Conservation (phyloP, 2,888 invertebrate species). For the Bellardia bayeri region DNA sequence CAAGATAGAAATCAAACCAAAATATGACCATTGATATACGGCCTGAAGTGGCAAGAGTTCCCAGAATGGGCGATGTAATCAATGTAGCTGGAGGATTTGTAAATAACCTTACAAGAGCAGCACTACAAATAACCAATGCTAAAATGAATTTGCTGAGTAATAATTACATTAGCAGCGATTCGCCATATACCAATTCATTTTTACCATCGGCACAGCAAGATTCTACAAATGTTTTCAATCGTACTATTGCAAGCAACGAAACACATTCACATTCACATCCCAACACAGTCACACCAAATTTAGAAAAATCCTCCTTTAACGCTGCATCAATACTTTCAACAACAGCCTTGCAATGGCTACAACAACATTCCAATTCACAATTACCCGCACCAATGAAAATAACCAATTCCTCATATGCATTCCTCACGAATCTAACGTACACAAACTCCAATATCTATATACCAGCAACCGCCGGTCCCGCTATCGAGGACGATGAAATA, state of each 20-base stretch:
- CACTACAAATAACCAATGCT: constrained; percentile 18
- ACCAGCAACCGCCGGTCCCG: constrained; percentile 56
- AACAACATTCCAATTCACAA: constrained; percentile 51
- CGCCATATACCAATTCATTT: neutral
- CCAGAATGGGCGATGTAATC: constrained; percentile 6
- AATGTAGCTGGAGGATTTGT: constrained; percentile 27
- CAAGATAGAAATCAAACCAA: neutral
- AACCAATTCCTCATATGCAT: constrained; percentile 49
- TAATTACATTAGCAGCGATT: neutral
- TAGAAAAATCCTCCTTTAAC: constrained; percentile 35
- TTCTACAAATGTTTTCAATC: neutral
- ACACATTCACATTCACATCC: neutral
- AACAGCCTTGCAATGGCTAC: constrained; percentile 60
- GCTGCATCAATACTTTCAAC: constrained; percentile 52
- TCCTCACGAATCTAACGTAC: constrained; percentile 59
- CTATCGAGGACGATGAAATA: constrained; percentile 69
- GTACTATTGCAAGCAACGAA: neutral
- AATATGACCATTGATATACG: constrained; percentile 6
- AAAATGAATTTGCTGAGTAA: constrained; percentile 14
- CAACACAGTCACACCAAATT: neutral
- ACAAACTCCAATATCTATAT: constrained; percentile 52
- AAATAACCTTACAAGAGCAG: constrained; percentile 16
- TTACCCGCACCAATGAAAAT: constrained; percentile 59
- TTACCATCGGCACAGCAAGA: neutral
- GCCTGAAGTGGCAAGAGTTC: constrained; percentile 15